A percentile compares a stretch with the other conserved stretches of the same genome.
These are phyloP conservation scores for Nemotelus nigrinus DNA, from an alignment of 2,888 invertebrate genomes.

Conservation along the genomic window DNA sequence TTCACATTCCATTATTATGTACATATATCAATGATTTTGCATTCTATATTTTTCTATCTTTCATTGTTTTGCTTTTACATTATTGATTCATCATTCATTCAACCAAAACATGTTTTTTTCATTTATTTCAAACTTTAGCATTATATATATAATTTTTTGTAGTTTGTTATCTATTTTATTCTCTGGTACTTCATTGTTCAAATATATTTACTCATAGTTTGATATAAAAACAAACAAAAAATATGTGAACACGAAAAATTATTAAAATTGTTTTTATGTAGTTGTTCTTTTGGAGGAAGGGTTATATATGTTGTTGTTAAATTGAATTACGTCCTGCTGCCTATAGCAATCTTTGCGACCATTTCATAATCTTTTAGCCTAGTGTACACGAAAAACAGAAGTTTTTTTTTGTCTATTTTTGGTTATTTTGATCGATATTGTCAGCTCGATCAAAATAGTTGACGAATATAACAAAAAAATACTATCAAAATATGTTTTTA, in stretches of 20 bases:
- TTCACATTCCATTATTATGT: conserved; percentile 39
- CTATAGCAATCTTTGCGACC: no score
- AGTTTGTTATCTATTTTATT: background rate
- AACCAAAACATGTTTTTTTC: background rate
- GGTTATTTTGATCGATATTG: no score
- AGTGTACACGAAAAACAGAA: no score
- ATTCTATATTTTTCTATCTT: conserved; percentile 8
- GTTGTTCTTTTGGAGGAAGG: background rate
- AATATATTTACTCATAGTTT: background rate
- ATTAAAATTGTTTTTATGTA: background rate
- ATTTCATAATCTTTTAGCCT: no score
- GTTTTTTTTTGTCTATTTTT: no score
- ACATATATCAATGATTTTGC: conserved; percentile 37
- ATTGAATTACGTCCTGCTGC: no score
- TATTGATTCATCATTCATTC: conserved; percentile 20
- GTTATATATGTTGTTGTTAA: no score
- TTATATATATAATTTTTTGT: background rate
- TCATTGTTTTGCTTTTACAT: background rate
- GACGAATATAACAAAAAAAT: no score
- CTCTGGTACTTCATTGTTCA: background rate
- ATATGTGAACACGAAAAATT: background rate
- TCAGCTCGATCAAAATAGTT: no score
- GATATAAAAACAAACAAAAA: conserved; percentile 16
- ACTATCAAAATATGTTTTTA: no score
- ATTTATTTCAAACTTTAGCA: background rate